Conservation (phyloP, 2,797 vertebrate genomes). For the Gallirallus australis region DNA sequence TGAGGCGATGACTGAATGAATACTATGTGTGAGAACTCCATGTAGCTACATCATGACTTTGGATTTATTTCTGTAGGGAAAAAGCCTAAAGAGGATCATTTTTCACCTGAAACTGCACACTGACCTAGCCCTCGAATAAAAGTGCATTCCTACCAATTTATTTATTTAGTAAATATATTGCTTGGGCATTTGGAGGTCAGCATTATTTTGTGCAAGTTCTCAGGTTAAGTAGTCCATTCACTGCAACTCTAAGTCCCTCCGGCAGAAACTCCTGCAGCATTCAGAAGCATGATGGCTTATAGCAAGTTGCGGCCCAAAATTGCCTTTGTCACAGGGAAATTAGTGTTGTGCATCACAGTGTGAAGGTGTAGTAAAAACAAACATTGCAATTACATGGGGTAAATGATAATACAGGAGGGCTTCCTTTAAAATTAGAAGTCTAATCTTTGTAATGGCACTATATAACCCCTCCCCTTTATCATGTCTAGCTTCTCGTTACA, state of each 20-base stretch:
- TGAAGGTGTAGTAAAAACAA: background rate
- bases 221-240: background rate
- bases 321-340: background rate
- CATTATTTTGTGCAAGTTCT: background rate
- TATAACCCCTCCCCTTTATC: background rate
- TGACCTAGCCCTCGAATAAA: background rate
- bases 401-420: background rate
- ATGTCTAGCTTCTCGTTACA: background rate
- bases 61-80: background rate
- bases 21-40: background rate
- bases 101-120: constrained; percentile 3
- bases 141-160: background rate
- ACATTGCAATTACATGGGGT: background rate
- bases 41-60: background rate
- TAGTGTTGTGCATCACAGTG: background rate
- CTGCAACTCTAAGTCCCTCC: background rate
- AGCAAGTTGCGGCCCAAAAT: background rate
- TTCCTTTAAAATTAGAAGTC: background rate
- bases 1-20: background rate
- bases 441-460: background rate
- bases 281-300: background rate
- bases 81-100: background rate
- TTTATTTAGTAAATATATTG: constrained; percentile 12
- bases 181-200: background rate
- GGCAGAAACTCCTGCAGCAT: background rate